Evolutionary conservation across 2,113 vertebrate species (phyloP), one percentile per base, ranked within the genome.

Genomic region (Prietella phreatophila): DNA sequence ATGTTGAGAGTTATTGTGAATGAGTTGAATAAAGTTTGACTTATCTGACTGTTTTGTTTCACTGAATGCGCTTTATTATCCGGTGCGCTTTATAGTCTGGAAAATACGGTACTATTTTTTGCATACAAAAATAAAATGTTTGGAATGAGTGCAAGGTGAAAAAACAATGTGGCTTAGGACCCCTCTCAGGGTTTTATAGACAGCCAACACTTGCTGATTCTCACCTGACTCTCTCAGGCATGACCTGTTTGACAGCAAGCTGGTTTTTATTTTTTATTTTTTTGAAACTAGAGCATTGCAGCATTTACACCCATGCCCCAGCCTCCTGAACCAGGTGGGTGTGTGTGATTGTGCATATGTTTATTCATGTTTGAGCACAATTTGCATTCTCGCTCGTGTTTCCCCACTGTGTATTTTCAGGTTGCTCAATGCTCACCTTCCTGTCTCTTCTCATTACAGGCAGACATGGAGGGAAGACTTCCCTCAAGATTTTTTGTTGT

Each of bases 371-470:
- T 73, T 56, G 50, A 56, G 22, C 6, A 2, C 30, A n/a, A 61
- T 75, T 63, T 76, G 82, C 60, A 69, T 61, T 53, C 73, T 84
- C 19, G 67, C 50, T 92, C 80, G 82, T 85, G 22, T 87, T 88
- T 89, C 85, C 76, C 69, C 69, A 60, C 90, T 58, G 83, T 25
- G 9, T 78, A 73, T 88, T 84, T 85, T 82, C 80, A 11, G 87
- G 58, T 30, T 79, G 83, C 91, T 89, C 86, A 86, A 84, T 85
- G 73, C 47, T 27, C 86, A 91, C 89, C 90, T 92, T 55, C 89
- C 93, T 93, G 93, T 95, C 93, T 94, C 90, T 83, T 91, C 85
- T 83, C 79, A 93, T 93, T 94, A 93, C 87, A 3, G 60, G 86
- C 30, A 88, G 79, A 90, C 86, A 76, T 88, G 78, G 91, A 82